Evolutionary conservation across 1,140 invertebrate species (phyloP), one percentile per base, ranked within the genome.

Genomic region (Neelides sp.): DNA sequence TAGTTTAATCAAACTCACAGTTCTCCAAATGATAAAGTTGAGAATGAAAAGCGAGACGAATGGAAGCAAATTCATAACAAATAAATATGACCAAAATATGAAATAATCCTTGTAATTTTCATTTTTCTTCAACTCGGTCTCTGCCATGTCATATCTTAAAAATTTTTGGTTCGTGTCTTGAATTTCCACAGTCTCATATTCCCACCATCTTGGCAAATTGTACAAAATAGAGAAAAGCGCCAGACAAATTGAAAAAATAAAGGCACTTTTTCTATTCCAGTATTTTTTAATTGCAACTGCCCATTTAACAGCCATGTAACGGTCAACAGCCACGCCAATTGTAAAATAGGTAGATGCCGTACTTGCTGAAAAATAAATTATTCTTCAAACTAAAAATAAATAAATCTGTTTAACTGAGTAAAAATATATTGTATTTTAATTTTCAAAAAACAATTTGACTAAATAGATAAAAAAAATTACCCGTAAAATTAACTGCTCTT

Each of bases 61-160:
- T 1, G 73, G 73, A 37, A 75, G 64, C 35, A 74, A 64, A 60
- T 72, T 73, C 70, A 74, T 73, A 4, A 74, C 60, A 2, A 72
- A 48, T 2, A 74, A 62, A 55, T 75, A 73, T 8, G 72, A 49
- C 64, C 69, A 73, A 8, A 68, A 66, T 56, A 71, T 73, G 53
- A 73, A 74, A 4, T 70, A 63, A 41, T 65, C 48, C 34, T 65
- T 65, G 61, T 73, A 75, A 2, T 64, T 55, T 5, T 60, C 50
- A 51, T 72, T 66, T 10, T 61, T 54, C 10, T 67, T 61, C 23
- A 74, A 59, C 0, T 32, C 3, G 1, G 52, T 49, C 10, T 37
- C 22, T 12, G 10, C 13, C 52, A 54, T 54, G 36, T 43, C 37
- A 22, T 54, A 54, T 10, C 15, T 34, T 4, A 44, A n/a, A 15